Conservation (phyloP, 1,140 invertebrate species). For the Dendroctonus valens region DNA sequence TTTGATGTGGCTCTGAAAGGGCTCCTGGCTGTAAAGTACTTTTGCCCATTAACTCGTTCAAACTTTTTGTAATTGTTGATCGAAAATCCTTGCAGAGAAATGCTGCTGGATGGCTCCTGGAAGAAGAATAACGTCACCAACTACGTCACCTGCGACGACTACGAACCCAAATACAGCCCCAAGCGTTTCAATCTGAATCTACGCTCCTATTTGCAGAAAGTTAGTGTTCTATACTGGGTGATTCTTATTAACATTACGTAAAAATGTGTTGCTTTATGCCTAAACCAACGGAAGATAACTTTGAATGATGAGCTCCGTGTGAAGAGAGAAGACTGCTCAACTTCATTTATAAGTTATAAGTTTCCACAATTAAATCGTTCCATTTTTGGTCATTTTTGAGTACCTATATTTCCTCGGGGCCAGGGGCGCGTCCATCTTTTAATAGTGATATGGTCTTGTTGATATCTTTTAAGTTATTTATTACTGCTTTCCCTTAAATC, state of each 20-base stretch:
- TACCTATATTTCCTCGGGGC: too few species aligned
- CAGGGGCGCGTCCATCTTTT: too few species aligned
- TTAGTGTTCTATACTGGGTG: conserved; percentile 19
- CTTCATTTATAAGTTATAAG: too few species aligned
- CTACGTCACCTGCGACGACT: conserved; percentile 74
- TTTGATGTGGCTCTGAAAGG: conserved; percentile 76
- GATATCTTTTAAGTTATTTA: too few species aligned
- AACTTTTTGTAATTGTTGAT: background rate
- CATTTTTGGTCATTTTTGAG: background rate
- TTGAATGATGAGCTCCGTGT: too few species aligned
- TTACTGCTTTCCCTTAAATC: too few species aligned
- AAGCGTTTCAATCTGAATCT: conserved; percentile 48
- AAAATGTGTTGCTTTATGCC: too few species aligned
- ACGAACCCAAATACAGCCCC: conserved; percentile 69
- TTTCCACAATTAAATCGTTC: too few species aligned
- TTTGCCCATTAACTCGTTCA: background rate
- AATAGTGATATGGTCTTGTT: too few species aligned
- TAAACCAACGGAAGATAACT: too few species aligned
- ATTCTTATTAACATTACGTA: too few species aligned
- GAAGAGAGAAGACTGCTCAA: too few species aligned
- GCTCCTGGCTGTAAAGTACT: conserved; percentile 72
- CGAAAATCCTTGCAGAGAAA: conserved; percentile 35
- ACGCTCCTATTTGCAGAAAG: conserved; percentile 50
- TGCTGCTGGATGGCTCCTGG: conserved; percentile 65
- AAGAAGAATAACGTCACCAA: conserved; percentile 59